These are phyloP conservation scores for Anseranas semipalmata DNA, from an alignment of 2,113 vertebrate genomes.

Conservation along the genomic window DNA sequence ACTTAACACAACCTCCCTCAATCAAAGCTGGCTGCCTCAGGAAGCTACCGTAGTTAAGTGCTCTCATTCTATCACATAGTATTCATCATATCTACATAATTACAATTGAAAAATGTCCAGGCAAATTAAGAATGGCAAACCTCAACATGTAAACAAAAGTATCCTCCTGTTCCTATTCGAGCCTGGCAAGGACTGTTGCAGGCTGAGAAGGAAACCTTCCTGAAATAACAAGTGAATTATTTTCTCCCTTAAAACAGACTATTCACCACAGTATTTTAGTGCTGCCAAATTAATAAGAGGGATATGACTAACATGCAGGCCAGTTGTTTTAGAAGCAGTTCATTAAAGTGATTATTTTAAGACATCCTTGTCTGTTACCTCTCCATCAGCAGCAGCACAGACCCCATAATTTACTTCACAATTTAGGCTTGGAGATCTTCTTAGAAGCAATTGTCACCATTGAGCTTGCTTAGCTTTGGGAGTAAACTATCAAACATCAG, in stretches of 20 bases:
- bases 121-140: conserved; percentile 6
- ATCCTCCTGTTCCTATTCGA: neutral
- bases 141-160: neutral
- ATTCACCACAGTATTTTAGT: neutral
- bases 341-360: conserved; percentile 31
- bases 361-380: neutral
- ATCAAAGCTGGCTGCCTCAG: neutral
- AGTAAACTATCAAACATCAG: neutral
- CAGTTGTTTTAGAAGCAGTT: conserved; percentile 22
- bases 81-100: conserved; percentile 31
- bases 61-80: conserved; percentile 56
- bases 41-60: neutral
- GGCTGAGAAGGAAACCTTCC: neutral
- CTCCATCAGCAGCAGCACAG: neutral
- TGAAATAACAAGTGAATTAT: neutral
- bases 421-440: neutral
- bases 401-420: neutral
- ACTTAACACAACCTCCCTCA: neutral
- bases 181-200: neutral
- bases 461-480: neutral
- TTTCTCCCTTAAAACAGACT: neutral
- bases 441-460: neutral
- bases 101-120: neutral
- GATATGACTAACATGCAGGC: neutral
- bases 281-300: neutral